A percentile compares a stretch with the other conserved stretches of the same genome.
Conservation (phyloP, 1,140 invertebrate species). For the Drosophila pachea region DNA sequence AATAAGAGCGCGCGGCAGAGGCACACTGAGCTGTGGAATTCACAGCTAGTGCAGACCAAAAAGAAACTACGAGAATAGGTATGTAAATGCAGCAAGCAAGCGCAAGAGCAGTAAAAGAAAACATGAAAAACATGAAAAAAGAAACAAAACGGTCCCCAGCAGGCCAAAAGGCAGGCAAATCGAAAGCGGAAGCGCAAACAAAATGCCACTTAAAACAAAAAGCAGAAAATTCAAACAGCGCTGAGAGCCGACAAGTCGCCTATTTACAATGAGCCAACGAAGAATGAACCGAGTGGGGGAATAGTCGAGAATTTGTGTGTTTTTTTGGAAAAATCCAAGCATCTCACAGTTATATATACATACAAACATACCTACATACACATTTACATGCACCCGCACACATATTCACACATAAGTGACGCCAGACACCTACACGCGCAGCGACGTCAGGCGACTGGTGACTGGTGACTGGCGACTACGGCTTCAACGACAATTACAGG, state of each 20-base stretch:
- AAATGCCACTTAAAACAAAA: slow-evolving; percentile 65
- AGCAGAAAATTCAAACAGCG: slow-evolving; percentile 21
- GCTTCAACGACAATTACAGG: slow-evolving; percentile 16
- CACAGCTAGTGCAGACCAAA: background rate
- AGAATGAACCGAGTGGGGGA: background rate
- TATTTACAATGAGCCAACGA: slow-evolving; percentile 22
- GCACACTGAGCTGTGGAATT: background rate
- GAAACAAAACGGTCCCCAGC: slow-evolving; percentile 20
- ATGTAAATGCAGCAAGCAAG: slow-evolving; percentile 1
- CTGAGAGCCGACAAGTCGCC: slow-evolving; percentile 26
- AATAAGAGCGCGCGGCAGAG: too few species aligned
- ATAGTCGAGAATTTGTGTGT: slow-evolving; percentile 51
- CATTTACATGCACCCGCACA: background rate
- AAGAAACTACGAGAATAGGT: slow-evolving; percentile 2
- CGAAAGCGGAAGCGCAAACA: slow-evolving; percentile 68
- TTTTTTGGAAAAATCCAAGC: slow-evolving; percentile 75
- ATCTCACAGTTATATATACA: slow-evolving; percentile 40
- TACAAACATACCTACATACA: background rate
- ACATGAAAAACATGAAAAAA: slow-evolving; percentile 4
- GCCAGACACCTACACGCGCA: slow-evolving; percentile 33
- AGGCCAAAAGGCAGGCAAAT: slow-evolving; percentile 30
- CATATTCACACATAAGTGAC: background rate
- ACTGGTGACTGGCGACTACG: slow-evolving; percentile 4
- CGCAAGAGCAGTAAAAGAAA: slow-evolving; percentile 2
- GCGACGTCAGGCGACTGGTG: background rate